Evolutionary conservation across 2,888 invertebrate species (phyloP).

Genomic region (Sphinx pinastri): DNA sequence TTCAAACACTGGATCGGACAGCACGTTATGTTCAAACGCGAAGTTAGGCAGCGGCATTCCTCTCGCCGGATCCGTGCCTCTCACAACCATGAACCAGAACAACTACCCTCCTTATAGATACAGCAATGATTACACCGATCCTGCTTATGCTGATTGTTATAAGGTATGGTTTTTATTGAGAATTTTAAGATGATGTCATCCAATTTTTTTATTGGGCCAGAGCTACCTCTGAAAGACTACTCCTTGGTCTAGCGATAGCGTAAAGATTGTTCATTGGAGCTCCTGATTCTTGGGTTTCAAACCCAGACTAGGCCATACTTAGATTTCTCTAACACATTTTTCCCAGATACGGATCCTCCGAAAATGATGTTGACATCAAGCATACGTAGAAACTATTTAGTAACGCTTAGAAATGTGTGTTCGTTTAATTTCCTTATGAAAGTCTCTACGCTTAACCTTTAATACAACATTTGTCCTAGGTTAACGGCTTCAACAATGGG

Average conservation of each 20-base stretch:
- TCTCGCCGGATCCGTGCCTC: constrained; percentile 90
- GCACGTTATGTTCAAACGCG: constrained; percentile 79
- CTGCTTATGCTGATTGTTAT: constrained; percentile 90
- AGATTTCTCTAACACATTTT: no score
- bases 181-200: neutral
- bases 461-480: constrained; percentile 67
- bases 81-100: constrained; percentile 87
- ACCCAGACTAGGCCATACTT: no score
- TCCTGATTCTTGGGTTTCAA: no score
- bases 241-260: no score
- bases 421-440: constrained; percentile 29
- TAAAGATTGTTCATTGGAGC: no score
- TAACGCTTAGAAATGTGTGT: constrained; percentile 29
- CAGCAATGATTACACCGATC: constrained; percentile 91
- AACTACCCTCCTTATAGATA: constrained; percentile 82
- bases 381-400: no score
- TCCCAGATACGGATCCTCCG: no score
- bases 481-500: constrained; percentile 92
- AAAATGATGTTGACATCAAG: no score
- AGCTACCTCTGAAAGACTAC: no score
- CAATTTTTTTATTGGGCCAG: constrained; percentile 29
- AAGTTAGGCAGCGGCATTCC: constrained; percentile 87
- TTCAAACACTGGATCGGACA: constrained; percentile 85
- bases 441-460: no score
- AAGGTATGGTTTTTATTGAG: constrained; percentile 61